Percentiles rank a stretch among this genome's conserved stretches.
Evolutionary conservation across 2,113 vertebrate genomes (phyloP).

Genomic region (Triplophysa rosa): DNA sequence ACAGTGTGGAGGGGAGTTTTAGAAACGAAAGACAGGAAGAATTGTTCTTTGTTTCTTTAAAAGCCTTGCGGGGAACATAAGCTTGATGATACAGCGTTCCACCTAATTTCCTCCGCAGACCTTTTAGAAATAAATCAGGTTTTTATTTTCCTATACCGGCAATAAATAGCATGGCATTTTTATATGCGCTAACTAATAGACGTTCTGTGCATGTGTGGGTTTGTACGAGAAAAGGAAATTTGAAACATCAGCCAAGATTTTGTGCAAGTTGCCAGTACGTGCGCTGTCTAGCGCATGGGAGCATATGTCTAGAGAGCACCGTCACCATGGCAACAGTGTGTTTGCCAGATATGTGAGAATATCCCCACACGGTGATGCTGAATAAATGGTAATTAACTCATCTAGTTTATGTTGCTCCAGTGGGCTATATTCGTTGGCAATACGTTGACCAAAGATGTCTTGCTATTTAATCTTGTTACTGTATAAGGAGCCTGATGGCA

Average conservation of each 20-base stretch:
- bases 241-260: slow-evolving; percentile 32
- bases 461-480: slow-evolving; percentile 9
- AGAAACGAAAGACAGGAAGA: slow-evolving; percentile 5
- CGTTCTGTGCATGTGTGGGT: slow-evolving; percentile 22
- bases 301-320: slow-evolving; percentile 67
- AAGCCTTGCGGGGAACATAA: slow-evolving; percentile 29
- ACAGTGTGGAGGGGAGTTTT: background rate
- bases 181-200: background rate
- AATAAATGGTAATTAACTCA: background rate
- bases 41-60: slow-evolving; percentile 15
- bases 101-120: slow-evolving; percentile 12
- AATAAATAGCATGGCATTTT: slow-evolving; percentile 1
- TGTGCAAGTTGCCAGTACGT: slow-evolving; percentile 40
- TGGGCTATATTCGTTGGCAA: background rate
- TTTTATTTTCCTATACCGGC: slow-evolving; percentile 33
- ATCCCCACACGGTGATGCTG: slow-evolving; percentile 41
- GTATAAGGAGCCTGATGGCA: background rate
- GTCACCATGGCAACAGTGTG: slow-evolving; percentile 72
- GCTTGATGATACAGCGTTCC: slow-evolving; percentile 27
- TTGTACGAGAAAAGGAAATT: slow-evolving; percentile 17
- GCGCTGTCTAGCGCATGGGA: slow-evolving; percentile 47
- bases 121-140: slow-evolving; percentile 41
- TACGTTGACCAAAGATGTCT: background rate
- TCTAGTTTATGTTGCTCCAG: background rate
- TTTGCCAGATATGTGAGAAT: slow-evolving; percentile 57